Base-by-base conservation (phyloP, 2,113 vertebrate species). In the Zonotrichia leucophrys region DNA sequence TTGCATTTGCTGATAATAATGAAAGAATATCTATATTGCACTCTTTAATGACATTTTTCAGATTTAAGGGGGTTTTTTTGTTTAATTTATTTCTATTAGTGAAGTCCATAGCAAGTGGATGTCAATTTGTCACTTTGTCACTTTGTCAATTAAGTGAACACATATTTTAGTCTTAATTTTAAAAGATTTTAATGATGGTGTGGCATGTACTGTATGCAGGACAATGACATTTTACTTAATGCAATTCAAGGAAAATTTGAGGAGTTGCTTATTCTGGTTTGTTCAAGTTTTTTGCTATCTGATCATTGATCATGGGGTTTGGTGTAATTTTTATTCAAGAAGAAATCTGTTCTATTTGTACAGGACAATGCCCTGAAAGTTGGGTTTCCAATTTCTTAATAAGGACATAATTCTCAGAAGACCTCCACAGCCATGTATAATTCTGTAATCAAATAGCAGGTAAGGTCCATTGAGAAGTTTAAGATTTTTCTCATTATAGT, bases 311-410 rank as follows among this genome's bases (percentile, higher is more conserved):
- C 8, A 21, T 31, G 11, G 1, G 0, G 16, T 84, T 79, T 47
- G 64, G 3, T 0, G 0, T 64, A 60, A 35, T 44, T 78, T 46
- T 72, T 82, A 59, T 42, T 42, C 0, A 0, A 64, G 25, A 41
- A 67, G 13, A 59, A 81, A 63, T 19, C 15, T 30, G 5, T 63
- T 93, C 17, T 64, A 31, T 72, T 68, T 79, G 30, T 63, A 68
- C 12, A 39, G 58, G 88, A 68, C 14, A 73, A 76, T 17, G 28
- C 39, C 27, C 49, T 27, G 6, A 49, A 83, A 83, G 33, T 28
- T 56, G 15, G 22, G 28, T 79, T 94, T 90, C 49, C 24, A 5
- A 62, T 76, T 94, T 94, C 67, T 73, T 90, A 80, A 80, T 66
- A 69, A 77, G 12, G n/a, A 41, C 17, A 15, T 60, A 41, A 77